Conservation (phyloP, 37 sponge, comb jelly and placozoan genomes). For the Chondrilla cf. caribensis region DNA sequence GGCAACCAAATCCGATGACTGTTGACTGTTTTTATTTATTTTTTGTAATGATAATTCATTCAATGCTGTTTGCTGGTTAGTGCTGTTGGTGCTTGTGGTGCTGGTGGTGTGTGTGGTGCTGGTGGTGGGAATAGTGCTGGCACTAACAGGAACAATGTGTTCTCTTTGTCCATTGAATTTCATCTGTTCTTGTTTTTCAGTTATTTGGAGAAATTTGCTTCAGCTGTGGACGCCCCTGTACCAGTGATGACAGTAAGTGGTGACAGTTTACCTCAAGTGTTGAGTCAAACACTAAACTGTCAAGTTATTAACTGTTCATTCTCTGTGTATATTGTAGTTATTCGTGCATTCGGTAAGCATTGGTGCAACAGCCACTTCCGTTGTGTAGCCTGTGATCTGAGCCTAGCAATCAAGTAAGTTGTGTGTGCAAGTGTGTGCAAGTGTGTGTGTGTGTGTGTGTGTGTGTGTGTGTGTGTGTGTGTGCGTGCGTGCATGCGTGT, state of each 20-base stretch:
- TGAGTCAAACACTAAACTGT: not conserved
- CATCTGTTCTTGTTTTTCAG: too few relatives aligned
- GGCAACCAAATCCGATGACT: not conserved
- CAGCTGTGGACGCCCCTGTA: conserved; percentile 81
- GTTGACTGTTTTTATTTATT: not conserved
- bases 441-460: not conserved
- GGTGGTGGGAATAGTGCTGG: too few relatives aligned
- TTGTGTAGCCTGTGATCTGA: conserved; percentile 82
- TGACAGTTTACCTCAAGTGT: not conserved
- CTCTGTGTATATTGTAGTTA: conserved; percentile 37
- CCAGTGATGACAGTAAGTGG: conserved; percentile 78
- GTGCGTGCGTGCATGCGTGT: too few relatives aligned
- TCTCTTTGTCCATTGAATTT: too few relatives aligned
- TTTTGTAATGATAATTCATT: not conserved
- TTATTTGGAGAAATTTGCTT: conserved; percentile 96
- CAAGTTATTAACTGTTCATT: not conserved
- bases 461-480: not conserved
- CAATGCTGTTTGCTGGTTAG: not conserved
- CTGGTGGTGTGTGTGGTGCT: too few relatives aligned
- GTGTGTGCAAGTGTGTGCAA: not conserved
- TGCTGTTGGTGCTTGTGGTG: not conserved
- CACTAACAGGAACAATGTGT: too few relatives aligned
- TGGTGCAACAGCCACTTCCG: conserved; percentile 97
- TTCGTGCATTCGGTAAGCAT: conserved; percentile 80
- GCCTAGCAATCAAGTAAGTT: conserved; percentile 65